Evolutionary conservation across 2,888 invertebrate genomes (phyloP), one percentile per base, ranked within the genome.

Genomic region (Drosophila paranaensis): DNA sequence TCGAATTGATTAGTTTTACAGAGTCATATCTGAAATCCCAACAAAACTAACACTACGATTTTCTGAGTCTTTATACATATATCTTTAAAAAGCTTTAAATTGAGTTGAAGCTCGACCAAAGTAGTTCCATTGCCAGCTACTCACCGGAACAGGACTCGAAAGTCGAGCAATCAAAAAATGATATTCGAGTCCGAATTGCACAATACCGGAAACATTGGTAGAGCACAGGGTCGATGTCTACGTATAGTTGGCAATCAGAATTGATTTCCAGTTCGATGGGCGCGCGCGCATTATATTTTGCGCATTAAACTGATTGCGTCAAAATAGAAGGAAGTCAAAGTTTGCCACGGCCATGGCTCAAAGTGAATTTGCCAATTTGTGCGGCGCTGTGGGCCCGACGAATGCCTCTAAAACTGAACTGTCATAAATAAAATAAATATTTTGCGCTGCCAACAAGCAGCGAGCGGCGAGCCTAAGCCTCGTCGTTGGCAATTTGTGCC

Each of bases 351-450:
- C 39, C 61, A 42, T 42, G 61, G 51, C 77, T 60, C 77, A 77
- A 76, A 75, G 72, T 75, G 77, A 76, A 67, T 75, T 67, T 63
- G 50, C 66, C 58, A 61, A 74, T 74, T 74, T 74, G 69, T 62
- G 69, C 39, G 33, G 40, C 50, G 27, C 27, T 48, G 33, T 33
- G 37, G 53, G 43, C 39, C 27, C 56, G 46, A 14, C 56, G 46
- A 25, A 43, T 25, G 57, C 64, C 76, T 77, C 56, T 70, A 77
- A 50, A 77, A 63, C 76, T 61, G 78, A 71, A 66, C 74, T 77
- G 74, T 77, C 77, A 77, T 77, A 77, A 77, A 77, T 77, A 77
- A 77, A 77, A 71, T 74, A 77, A 77, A 77, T 77, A 77, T 77
- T 74, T 77, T 63, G 42, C 42, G 65, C 63, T 48, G 77, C 64